A percentile compares a stretch with the other conserved stretches of the same genome.
Conservation (phyloP, 35 echinoderm and acorn worm species). For the Heliocidaris tuberculata region DNA sequence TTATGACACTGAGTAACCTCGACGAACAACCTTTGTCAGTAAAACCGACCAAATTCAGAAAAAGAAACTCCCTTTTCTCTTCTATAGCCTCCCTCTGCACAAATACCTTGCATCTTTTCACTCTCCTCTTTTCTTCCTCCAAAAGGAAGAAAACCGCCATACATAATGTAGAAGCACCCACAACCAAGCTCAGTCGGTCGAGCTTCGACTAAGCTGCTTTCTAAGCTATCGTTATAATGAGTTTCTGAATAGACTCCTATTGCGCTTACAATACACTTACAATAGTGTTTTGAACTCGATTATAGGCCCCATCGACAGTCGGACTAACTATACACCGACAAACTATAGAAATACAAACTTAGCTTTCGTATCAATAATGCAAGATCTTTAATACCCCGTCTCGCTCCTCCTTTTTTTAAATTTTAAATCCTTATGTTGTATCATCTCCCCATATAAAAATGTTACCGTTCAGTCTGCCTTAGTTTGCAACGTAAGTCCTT, state of each 20-base stretch:
- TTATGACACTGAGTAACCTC: slow-evolving; percentile 35
- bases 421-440: neutral
- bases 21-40: neutral
- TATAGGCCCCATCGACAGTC: slow-evolving; percentile 19
- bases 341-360: slow-evolving; percentile 13
- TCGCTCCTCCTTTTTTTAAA: too few species aligned
- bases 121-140: neutral
- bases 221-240: slow-evolving; percentile 65
- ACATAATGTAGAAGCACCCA: slow-evolving; percentile 22
- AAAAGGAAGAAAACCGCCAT: neutral
- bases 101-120: slow-evolving; percentile 6
- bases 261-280: slow-evolving; percentile 44
- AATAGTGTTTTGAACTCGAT: slow-evolving; percentile 58
- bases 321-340: neutral
- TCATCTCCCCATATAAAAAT: neutral
- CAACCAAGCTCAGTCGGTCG: neutral
- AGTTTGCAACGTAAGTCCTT: neutral
- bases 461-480: neutral
- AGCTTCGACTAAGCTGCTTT: slow-evolving; percentile 50
- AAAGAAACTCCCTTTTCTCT: neutral
- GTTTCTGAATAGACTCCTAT: slow-evolving; percentile 31
- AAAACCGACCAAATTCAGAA: neutral
- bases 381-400: neutral
- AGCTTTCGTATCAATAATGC: neutral
- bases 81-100: neutral